phyloP scores from a whole-genome alignment of 2,888 invertebrate genomes.

The Melanophora roralis region DNA sequence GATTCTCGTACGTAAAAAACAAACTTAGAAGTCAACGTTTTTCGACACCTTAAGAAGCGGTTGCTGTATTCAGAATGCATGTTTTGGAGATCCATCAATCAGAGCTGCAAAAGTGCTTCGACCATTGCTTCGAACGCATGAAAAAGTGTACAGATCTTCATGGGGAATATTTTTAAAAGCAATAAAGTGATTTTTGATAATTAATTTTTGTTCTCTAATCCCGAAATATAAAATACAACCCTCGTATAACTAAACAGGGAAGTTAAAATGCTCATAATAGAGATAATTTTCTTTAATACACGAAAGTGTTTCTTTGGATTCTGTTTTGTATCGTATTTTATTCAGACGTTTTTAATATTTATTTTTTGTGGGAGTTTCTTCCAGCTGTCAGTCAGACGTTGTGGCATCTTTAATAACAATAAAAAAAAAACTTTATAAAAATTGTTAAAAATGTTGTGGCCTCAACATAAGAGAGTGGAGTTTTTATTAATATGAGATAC shows the following conservation, averaged over 20 bases:
- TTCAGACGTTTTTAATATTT: not conserved
- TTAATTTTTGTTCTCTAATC: no score
- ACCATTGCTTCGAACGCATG: no score
- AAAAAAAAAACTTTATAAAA: conserved; percentile 26
- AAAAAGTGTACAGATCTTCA: no score
- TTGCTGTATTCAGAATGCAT: no score
- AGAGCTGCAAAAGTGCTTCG: no score
- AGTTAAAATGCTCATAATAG: conserved; percentile 35
- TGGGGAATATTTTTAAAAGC: no score
- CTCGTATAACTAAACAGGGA: conserved; percentile 19
- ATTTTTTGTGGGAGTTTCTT: conserved; percentile 59
- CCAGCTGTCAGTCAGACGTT: conserved; percentile 61
- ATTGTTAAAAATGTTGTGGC: conserved; percentile 11
- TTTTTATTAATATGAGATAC: conserved; percentile 43
- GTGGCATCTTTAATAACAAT: conserved; percentile 60
- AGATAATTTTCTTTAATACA: conserved; percentile 32
- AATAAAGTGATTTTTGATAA: no score
- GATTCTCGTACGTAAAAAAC: no score
- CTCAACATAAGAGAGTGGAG: not conserved
- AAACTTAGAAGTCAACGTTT: no score
- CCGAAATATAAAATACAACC: no score
- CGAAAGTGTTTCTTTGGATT: conserved; percentile 47
- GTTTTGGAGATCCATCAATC: no score
- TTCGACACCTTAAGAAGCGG: no score
- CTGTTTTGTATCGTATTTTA: not conserved